Conservation (phyloP, 2,797 vertebrate species). For the Phataginus tetradactyla region DNA sequence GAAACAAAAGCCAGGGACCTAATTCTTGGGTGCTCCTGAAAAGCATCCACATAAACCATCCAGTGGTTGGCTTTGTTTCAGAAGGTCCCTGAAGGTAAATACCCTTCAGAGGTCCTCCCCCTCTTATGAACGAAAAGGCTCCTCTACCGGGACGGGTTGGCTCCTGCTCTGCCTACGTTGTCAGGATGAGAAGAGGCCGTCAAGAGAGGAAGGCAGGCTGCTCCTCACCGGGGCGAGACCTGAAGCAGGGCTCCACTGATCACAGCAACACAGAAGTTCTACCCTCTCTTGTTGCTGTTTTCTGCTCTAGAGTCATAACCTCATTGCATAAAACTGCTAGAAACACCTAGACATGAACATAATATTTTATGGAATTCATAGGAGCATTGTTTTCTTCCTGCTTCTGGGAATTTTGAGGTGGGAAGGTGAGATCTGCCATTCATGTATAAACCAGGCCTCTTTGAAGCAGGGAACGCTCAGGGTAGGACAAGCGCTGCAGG, state of each 20-base stretch:
- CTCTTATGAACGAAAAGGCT: conserved; percentile 11
- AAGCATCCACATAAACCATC: not conserved
- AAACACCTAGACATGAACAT: not conserved
- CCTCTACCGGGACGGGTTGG: conserved; percentile 44
- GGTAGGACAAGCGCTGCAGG: too few relatives aligned
- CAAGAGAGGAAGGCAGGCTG: not conserved
- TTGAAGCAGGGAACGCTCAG: not conserved
- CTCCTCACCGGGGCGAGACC: not conserved
- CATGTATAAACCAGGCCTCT: not conserved
- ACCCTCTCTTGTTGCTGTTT: not conserved
- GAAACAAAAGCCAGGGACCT: not conserved
- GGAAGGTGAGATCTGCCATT: too few relatives aligned
- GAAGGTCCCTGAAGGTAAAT: not conserved
- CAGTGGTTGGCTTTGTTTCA: not conserved
- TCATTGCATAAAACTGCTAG: not conserved
- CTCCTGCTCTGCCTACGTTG: not conserved
- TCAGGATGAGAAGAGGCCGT: not conserved
- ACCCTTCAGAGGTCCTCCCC: not conserved
- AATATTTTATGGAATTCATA: not conserved
- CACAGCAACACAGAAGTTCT: not conserved
- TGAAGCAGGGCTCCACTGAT: not conserved
- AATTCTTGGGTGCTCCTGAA: not conserved
- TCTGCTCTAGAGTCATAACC: not conserved
- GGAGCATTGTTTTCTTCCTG: not conserved
- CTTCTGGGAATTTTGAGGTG: not conserved